phyloP scores from a whole-genome alignment of 2,888 invertebrate genomes.

The Agrotis puta region DNA sequence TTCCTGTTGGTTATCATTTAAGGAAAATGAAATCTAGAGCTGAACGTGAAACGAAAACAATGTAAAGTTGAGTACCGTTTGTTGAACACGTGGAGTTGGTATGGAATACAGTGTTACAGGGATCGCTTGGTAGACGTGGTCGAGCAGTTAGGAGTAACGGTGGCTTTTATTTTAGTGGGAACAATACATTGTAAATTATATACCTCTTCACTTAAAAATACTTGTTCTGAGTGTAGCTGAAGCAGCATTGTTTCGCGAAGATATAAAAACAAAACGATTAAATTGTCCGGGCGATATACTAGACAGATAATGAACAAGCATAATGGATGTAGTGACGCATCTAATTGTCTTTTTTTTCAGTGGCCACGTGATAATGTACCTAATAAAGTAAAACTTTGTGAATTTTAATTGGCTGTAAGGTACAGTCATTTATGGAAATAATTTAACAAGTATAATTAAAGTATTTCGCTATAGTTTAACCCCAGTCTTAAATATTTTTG shows the following conservation, averaged over 20 bases:
- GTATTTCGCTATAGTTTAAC: conserved; percentile 2
- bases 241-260: conserved; percentile 66
- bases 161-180: conserved; percentile 73
- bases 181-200: conserved; percentile 69
- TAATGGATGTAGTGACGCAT: conserved; percentile 66
- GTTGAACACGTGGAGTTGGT: conserved; percentile 34
- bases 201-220: conserved; percentile 56
- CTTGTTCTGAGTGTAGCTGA: conserved; percentile 35
- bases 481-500: not conserved
- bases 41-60: conserved; percentile 43
- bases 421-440: conserved; percentile 28
- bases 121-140: conserved; percentile 62
- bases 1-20: conserved; percentile 77
- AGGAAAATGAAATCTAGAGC: conserved; percentile 74
- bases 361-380: conserved; percentile 42
- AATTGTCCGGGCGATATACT: conserved; percentile 67
- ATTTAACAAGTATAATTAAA: not conserved
- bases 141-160: conserved; percentile 43
- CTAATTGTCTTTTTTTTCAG: conserved; percentile 52
- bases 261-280: conserved; percentile 72
- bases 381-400: conserved; percentile 17
- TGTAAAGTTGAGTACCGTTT: conserved; percentile 39
- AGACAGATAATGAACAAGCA: conserved; percentile 63
- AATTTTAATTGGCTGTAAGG: conserved; percentile 7
- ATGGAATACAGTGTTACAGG: conserved; percentile 28